Base-by-base conservation (phyloP, 2,888 invertebrate species). In the Hyalella azteca region DNA sequence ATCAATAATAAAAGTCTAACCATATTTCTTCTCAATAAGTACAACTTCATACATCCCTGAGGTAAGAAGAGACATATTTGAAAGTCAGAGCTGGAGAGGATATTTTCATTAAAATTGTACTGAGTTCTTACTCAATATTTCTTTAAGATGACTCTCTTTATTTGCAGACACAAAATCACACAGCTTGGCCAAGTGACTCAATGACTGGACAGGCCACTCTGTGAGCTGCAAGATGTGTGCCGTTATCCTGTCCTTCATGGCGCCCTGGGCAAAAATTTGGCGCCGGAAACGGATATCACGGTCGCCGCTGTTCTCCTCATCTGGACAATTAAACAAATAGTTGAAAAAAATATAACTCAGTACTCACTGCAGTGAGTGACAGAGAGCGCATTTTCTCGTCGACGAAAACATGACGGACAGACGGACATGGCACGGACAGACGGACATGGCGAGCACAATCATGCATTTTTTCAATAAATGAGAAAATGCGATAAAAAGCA, bases 171-270 rank as follows among this genome's bases (percentile, higher is more conserved):
- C 36, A 29, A 36, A 66, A 4, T 36, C 39, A 15, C 66, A 66
- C 36, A 66, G 66, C 66, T 66, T 66, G 36, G 5, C 29, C 19
- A 82, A 79, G 80, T 82, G 75, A 36, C 90, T 89, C 0, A 93
- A 87, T 0, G 93, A 90, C 87, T 93, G 93, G n/a, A 95, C 89
- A 0, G 95, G 94, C 85, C 92, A 93, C 86, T 95, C 93, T 90
- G 95, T 93, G 82, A 96, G 91, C 36, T 93, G 89, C 36, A 97
- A 90, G 7, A 93, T 93, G 81, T 93, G 92, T 0, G 96, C 96
- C 2, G 96, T 95, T 81, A 95, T 91, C 89, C 93, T 94, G 88
- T 97, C 97, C 0, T 92, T 91, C 0, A 93, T 91, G 0, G 96
- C 95, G 84, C 97, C 97, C 85, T 80, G 80, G 59, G 54, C 49